Conservation (phyloP, 2,888 invertebrate genomes). For the Drosophila mercatorum region DNA sequence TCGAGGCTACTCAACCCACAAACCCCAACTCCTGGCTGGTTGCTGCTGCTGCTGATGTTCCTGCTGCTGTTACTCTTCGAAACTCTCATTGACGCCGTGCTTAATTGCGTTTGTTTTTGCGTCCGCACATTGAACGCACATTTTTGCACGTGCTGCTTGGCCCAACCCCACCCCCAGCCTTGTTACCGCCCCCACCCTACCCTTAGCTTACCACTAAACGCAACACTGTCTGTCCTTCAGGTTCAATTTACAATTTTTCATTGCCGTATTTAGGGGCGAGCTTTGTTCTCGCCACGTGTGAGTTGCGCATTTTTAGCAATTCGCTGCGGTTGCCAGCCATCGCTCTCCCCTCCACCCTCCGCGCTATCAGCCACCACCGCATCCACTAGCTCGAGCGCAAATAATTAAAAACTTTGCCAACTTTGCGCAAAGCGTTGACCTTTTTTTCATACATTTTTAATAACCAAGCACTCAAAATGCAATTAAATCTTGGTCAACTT, state of each 20-base stretch:
- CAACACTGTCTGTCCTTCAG: conserved; percentile 20
- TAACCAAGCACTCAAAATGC: conserved; percentile 76
- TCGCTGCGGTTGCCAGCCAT: conserved; percentile 62
- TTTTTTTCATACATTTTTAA: conserved; percentile 71
- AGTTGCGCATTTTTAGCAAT: conserved; percentile 57
- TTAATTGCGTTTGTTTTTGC: conserved; percentile 80
- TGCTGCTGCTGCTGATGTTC: background rate
- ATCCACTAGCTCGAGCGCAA: conserved; percentile 41
- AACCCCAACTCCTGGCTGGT: background rate
- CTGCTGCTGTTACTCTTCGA: background rate
- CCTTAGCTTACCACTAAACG: conserved; percentile 34
- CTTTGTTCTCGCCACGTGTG: conserved; percentile 62
- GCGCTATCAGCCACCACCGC: background rate
- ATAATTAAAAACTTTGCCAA: conserved; percentile 73
- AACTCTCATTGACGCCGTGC: conserved; percentile 76
- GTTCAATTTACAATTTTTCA: conserved; percentile 66
- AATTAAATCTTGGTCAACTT: conserved; percentile 80
- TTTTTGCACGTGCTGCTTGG: conserved; percentile 72
- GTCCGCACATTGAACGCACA: conserved; percentile 69
- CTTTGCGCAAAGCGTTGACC: conserved; percentile 41
- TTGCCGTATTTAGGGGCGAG: conserved; percentile 47
- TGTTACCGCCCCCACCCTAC: conserved; percentile 5
- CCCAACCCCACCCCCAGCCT: background rate
- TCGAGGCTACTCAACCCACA: background rate
- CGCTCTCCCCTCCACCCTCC: background rate